Evolutionary conservation across 92 coral and sea anemone genomes (phyloP), one percentile per base, ranked within the genome.

Genomic region (Diadumene lineata): DNA sequence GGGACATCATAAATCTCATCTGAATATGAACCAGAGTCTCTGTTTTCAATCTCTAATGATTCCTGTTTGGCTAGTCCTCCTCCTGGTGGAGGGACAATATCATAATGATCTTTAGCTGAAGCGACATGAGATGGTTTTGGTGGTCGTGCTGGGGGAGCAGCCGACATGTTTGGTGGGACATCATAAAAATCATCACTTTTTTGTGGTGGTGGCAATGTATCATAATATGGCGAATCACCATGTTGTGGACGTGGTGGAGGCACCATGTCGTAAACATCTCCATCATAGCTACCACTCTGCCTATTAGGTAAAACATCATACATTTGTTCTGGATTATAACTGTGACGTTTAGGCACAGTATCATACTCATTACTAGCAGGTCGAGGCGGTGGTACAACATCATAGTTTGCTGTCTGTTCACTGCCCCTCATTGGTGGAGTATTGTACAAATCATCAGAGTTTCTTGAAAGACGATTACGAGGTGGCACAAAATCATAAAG

Each of bases 1-100:
- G 90, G 92, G 19, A 88, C 93, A 81, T 87, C 92, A 81, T 90
- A 90, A 58, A 68, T 83, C 11, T 79, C 81, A 31, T 82, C 69
- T 56, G 74, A 31, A 56, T 44, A 78, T 7, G 74, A 60, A 34
- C 89, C 89, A 1, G 89, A 85, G 74, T 85, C 89, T 75, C 89
- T 85, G 62, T 83, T 80, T 23, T 78, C 85, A 15, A 48, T 60
- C 31, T 29, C 68, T 28, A 62, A 19, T 3, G n/a, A n/a, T 31
- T 65, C 48, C 29, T 25, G 56, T 29, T 6, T 43, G 1, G 60
- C 34, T 43, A 15, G 1, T 16, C 17, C 29, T 26, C 66, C 72
- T 21, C 73, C 56, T 30, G 86, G 90, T 1, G 79, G 57, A 25
- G 90, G 86, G 17, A 82, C 82, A 50, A 76, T 34, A 50, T 82